Evolutionary conservation across 2,888 invertebrate genomes (phyloP).

Genomic region (Parapristionchus giblindavisi): DNA sequence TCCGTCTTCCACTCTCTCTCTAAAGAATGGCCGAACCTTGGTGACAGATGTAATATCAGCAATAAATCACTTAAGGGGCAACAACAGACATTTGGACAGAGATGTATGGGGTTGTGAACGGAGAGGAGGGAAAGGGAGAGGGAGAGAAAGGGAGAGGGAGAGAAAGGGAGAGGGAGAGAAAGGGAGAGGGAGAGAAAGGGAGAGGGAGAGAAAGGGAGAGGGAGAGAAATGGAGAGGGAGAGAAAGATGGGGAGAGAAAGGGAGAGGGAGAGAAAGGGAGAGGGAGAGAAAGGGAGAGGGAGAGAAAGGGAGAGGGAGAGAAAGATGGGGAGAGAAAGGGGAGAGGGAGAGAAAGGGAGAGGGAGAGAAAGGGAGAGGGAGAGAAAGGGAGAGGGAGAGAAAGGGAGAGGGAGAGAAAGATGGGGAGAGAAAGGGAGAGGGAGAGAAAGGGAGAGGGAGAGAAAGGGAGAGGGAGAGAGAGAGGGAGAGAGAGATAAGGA

Average conservation of each 20-base stretch:
- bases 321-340: background rate
- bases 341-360: background rate
- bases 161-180: background rate
- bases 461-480: too few relatives aligned
- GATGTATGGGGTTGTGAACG: background rate
- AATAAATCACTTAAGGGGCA: slow-evolving; percentile 7
- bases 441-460: too few relatives aligned
- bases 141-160: background rate
- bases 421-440: too few relatives aligned
- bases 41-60: background rate
- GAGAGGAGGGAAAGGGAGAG: background rate
- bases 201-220: background rate
- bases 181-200: background rate
- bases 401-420: too few relatives aligned
- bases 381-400: background rate
- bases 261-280: background rate
- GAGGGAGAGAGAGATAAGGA: too few relatives aligned
- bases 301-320: background rate
- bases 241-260: background rate
- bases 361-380: background rate
- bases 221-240: background rate
- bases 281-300: background rate
- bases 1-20: background rate
- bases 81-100: background rate
- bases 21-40: background rate